Evolutionary conservation across 2,113 vertebrate genomes (phyloP).

Genomic region (Otocyon megalotis): DNA sequence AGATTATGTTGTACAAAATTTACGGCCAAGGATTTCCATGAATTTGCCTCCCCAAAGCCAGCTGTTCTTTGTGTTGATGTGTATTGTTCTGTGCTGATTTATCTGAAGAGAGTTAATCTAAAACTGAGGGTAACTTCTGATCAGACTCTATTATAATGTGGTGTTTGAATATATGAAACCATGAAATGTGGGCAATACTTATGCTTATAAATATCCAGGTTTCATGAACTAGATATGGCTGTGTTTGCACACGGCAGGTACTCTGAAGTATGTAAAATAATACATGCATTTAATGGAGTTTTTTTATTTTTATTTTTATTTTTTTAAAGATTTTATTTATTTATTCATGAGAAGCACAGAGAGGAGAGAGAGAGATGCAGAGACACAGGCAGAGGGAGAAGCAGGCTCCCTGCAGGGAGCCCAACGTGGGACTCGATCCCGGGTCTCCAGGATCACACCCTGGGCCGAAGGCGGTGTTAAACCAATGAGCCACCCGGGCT

Average conservation of each 20-base stretch:
- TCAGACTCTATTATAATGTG: neutral
- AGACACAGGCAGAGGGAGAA: too few species aligned
- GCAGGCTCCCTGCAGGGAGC: too few species aligned
- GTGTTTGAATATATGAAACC: neutral
- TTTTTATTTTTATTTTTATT: neutral
- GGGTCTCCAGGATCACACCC: too few species aligned
- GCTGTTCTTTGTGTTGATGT: neutral
- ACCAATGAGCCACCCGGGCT: too few species aligned
- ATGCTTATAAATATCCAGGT: neutral
- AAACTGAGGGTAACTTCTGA: constrained; percentile 8
- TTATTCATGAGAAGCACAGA: too few species aligned
- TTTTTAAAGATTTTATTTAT: too few species aligned
- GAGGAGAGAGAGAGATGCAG: too few species aligned
- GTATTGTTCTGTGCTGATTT: neutral
- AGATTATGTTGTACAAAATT: neutral
- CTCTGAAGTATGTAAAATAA: neutral
- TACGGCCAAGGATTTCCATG: neutral
- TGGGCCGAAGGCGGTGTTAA: too few species aligned
- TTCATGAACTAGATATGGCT: neutral
- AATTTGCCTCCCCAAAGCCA: neutral
- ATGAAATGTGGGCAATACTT: neutral
- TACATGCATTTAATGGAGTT: neutral
- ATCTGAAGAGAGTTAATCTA: neutral
- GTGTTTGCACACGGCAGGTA: neutral
- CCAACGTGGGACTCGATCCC: too few species aligned